These are phyloP conservation scores for Hemaris fuciformis DNA, from an alignment of 2,888 invertebrate species.

Conservation along the genomic window DNA sequence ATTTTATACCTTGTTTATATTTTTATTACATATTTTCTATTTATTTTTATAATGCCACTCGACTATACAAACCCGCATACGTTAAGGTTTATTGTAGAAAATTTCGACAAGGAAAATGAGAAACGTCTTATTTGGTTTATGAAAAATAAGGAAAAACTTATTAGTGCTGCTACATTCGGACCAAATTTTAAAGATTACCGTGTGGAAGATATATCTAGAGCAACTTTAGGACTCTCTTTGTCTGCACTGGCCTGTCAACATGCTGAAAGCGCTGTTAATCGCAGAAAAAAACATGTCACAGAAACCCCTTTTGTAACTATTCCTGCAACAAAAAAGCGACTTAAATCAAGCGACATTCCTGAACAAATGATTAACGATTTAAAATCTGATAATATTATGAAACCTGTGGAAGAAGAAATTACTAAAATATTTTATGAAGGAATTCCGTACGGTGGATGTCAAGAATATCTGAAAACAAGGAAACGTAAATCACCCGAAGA, in stretches of 20 bases:
- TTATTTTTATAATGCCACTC: constrained; percentile 24
- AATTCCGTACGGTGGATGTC: constrained; percentile 23
- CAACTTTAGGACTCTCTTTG: constrained; percentile 12
- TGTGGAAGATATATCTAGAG: constrained; percentile 15
- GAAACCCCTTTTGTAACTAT: constrained; percentile 10
- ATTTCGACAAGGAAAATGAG: constrained; percentile 25
- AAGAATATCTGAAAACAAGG: constrained; percentile 29
- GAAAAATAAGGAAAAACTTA: constrained; percentile 21
- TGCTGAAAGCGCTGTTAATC: constrained; percentile 13
- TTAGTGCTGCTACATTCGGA: constrained; percentile 12
- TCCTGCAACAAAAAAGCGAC: neutral
- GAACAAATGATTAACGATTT: constrained; percentile 1
- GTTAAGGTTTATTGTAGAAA: constrained; percentile 28
- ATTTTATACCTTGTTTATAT: neutral
- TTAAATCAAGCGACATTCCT: neutral
- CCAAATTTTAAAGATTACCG: constrained; percentile 14
- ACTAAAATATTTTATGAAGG: constrained; percentile 14
- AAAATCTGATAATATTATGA: constrained; percentile 18
- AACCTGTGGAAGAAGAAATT: constrained; percentile 17
- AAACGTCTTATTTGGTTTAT: constrained; percentile 29
- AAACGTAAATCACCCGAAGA: constrained; percentile 30
- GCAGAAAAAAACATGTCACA: constrained; percentile 16
- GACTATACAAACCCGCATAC: constrained; percentile 25
- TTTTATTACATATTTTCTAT: neutral
- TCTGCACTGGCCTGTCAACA: constrained; percentile 16